Percentiles rank a stretch among this genome's conserved stretches.
Evolutionary conservation across 2,797 vertebrate species (phyloP).

Genomic region (Muraenolepis orangiensis): DNA sequence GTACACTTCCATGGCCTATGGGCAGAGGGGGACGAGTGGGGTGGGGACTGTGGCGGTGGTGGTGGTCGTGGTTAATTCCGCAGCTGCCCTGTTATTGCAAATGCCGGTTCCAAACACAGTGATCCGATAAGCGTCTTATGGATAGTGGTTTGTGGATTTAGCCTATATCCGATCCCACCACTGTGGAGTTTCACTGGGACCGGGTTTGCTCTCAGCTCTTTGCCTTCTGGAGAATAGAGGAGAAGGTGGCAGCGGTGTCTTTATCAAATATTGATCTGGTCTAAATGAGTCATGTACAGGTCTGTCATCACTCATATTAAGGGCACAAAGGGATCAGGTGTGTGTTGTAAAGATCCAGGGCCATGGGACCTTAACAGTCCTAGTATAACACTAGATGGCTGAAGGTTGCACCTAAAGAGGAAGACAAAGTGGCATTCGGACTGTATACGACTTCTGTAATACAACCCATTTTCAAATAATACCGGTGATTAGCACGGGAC

Average conservation of each 20-base stretch:
- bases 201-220: conserved; percentile 28
- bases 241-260: conserved; percentile 38
- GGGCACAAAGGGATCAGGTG: conserved; percentile 35
- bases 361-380: conserved; percentile 2
- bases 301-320: conserved; percentile 49
- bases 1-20: conserved; percentile 47
- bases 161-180: conserved; percentile 38
- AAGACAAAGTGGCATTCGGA: neutral
- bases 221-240: conserved; percentile 55
- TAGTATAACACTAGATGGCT: neutral
- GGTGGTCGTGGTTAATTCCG: conserved; percentile 16
- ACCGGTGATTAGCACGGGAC: neutral
- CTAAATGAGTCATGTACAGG: conserved; percentile 64
- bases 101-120: conserved; percentile 53
- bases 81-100: conserved; percentile 60
- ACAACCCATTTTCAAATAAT: neutral
- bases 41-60: conserved; percentile 22
- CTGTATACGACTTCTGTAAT: neutral
- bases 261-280: conserved; percentile 68
- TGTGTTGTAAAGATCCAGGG: conserved; percentile 22
- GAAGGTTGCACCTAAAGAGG: neutral
- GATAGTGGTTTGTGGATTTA: conserved; percentile 53
- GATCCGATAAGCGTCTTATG: conserved; percentile 66
- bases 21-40: conserved; percentile 36
- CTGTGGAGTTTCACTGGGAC: conserved; percentile 14